A percentile compares a stretch with the other conserved stretches of the same genome.
These are phyloP conservation scores for Cercopithecus mitis DNA, from an alignment of 2,797 vertebrate species.

Conservation along the genomic window DNA sequence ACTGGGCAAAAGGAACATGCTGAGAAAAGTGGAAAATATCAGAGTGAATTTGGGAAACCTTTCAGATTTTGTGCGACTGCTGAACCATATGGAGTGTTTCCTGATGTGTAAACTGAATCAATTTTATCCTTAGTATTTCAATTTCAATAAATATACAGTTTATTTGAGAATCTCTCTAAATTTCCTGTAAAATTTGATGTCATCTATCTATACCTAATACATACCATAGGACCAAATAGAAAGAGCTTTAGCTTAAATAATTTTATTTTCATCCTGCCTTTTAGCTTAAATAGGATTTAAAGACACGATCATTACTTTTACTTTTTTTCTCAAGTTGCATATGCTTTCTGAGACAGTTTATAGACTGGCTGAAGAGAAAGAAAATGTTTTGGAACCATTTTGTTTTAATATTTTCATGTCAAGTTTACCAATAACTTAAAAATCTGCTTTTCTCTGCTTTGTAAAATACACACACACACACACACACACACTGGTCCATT, in stretches of 20 bases:
- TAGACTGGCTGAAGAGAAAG: neutral
- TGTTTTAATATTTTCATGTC: neutral
- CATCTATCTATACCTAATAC: neutral
- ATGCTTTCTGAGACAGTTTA: neutral
- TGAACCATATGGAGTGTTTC: neutral
- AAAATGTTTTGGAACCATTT: neutral
- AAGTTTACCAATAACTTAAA: slow-evolving; percentile 20
- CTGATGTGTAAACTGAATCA: neutral
- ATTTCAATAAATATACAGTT: neutral
- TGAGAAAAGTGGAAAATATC: neutral
- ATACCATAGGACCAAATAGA: neutral
- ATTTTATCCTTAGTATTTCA: slow-evolving; percentile 11
- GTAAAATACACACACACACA: neutral
- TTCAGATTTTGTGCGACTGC: neutral
- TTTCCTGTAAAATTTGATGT: neutral
- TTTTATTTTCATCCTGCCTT: neutral
- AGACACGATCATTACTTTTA: neutral
- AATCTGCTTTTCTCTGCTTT: neutral
- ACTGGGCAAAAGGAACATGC: neutral
- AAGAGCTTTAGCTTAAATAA: neutral
- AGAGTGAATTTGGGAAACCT: neutral
- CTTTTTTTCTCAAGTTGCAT: neutral
- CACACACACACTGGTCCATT: neutral
- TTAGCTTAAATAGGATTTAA: slow-evolving; percentile 28
- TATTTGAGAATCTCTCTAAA: neutral